phyloP scores from a whole-genome alignment of 2,888 invertebrate genomes.

The Portevinia maculata region DNA sequence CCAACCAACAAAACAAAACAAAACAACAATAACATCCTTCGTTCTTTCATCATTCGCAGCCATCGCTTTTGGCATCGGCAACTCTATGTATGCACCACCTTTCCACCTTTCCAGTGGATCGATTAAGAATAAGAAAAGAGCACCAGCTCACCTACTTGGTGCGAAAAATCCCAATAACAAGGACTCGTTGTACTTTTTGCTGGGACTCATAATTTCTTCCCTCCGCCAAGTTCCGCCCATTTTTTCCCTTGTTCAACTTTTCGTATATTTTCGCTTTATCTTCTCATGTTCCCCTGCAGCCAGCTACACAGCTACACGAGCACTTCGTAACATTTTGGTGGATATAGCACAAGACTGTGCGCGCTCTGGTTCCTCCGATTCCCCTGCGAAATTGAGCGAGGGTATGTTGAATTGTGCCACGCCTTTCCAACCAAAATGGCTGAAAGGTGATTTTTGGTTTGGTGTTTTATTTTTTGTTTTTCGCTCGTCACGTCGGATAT shows the following conservation, averaged over 20 bases:
- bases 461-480: conserved; percentile 42
- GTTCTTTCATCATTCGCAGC: conserved; percentile 66
- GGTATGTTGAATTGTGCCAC: conserved; percentile 59
- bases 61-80: conserved; percentile 66
- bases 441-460: conserved; percentile 54
- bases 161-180: conserved; percentile 12
- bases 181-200: conserved; percentile 57
- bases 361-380: conserved; percentile 44
- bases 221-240: conserved; percentile 63
- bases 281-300: conserved; percentile 44
- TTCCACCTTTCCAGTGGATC: conserved; percentile 69
- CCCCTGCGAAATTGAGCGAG: conserved; percentile 70
- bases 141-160: neutral
- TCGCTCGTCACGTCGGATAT: conserved; percentile 37
- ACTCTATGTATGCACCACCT: conserved; percentile 27
- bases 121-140: conserved; percentile 70
- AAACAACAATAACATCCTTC: conserved; percentile 34
- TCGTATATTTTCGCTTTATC: conserved; percentile 34
- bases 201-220: conserved; percentile 29
- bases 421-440: conserved; percentile 71
- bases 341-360: neutral
- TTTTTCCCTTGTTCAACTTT: conserved; percentile 49
- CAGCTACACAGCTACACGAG: conserved; percentile 3
- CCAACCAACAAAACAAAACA: neutral
- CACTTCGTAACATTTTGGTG: conserved; percentile 23